These are phyloP conservation scores for Radopholus similis DNA, from an alignment of 1,140 invertebrate species.

Conservation along the genomic window DNA sequence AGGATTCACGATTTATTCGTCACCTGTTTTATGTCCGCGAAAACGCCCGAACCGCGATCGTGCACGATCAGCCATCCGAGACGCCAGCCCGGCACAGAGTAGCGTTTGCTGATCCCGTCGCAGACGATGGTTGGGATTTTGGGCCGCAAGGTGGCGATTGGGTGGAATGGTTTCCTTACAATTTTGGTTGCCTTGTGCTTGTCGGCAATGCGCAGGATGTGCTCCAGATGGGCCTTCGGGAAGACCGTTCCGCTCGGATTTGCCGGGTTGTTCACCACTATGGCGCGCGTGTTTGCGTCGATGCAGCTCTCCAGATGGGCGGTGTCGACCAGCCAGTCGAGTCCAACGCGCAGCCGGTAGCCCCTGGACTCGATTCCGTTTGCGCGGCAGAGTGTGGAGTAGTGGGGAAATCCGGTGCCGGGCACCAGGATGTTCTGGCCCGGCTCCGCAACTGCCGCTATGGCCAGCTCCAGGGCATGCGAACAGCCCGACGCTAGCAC, in stretches of 20 bases:
- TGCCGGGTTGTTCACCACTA: constrained; percentile 92
- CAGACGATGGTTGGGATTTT: constrained; percentile 87
- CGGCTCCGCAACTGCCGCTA: constrained; percentile 76
- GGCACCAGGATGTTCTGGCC: constrained; percentile 84
- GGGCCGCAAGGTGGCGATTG: constrained; percentile 76
- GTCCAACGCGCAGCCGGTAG: constrained; percentile 68
- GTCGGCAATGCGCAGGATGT: constrained; percentile 76
- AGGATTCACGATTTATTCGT: too few species aligned
- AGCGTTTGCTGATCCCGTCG: constrained; percentile 87
- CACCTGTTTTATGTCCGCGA: too few species aligned
- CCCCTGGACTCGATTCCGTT: constrained; percentile 69
- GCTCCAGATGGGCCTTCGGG: constrained; percentile 72
- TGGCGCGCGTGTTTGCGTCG: constrained; percentile 80
- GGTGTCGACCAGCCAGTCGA: constrained; percentile 84
- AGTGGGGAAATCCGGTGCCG: constrained; percentile 90
- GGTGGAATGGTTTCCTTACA: constrained; percentile 84
- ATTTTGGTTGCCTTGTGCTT: constrained; percentile 80
- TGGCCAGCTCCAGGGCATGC: constrained; percentile 84
- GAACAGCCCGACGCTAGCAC: constrained; percentile 90
- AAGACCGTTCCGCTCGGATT: constrained; percentile 98
- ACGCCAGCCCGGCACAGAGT: constrained; percentile 90
- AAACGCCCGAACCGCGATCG: too few species aligned
- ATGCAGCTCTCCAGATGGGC: constrained; percentile 80
- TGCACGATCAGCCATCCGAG: constrained; percentile 94
- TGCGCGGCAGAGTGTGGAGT: constrained; percentile 80